Evolutionary conservation across 1,140 invertebrate species (phyloP), one percentile per base, ranked within the genome.

Genomic region (Coboldia fuscipes): DNA sequence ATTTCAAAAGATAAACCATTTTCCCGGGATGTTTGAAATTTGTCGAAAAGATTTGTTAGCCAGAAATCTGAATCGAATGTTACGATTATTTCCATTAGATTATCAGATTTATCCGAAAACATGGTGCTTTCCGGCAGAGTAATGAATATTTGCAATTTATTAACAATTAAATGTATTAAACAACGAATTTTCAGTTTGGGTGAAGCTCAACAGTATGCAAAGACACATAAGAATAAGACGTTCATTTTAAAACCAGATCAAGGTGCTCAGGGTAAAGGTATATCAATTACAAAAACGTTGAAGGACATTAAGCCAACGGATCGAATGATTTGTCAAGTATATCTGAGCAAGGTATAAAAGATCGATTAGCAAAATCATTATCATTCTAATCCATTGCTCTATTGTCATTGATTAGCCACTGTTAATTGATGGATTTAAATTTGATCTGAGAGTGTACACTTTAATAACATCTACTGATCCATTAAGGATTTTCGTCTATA

Each of bases 351-450:
- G 53, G 70, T 71, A 51, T 40, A 41, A 38, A 17, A 29, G 1
- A 4, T 24, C 26, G 8, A 9, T 34, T 4, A 15, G 7, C 18
- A 33, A 37, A 16, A 22, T n/a, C n/a, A n/a, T n/a, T n/a, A n/a
- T n/a, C n/a, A n/a, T n/a, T n/a, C n/a, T n/a, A n/a, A n/a, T 27
- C 17, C 7, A 43, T 28, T 23, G 16, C 8, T 23, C 29, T 20
- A 6, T 38, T 13, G 12, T 27, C n/a, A n/a, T n/a, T n/a, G n/a
- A n/a, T n/a, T 56, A 74, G 58, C 80, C 80, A 0, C 86, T 84
- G 44, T 63, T 94, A 4, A 83, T 97, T 21, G 88, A 97, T 61
- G 86, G 85, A 13, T 93, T 82, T 48, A 98, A 98, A 61, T 98
- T 97, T 61, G 93, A 98, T 58, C 65, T 97, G 20, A 66, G 93